Evolutionary conservation across 2,113 vertebrate species (phyloP), one percentile per base, ranked within the genome.

Genomic region (Haemorhous mexicanus): DNA sequence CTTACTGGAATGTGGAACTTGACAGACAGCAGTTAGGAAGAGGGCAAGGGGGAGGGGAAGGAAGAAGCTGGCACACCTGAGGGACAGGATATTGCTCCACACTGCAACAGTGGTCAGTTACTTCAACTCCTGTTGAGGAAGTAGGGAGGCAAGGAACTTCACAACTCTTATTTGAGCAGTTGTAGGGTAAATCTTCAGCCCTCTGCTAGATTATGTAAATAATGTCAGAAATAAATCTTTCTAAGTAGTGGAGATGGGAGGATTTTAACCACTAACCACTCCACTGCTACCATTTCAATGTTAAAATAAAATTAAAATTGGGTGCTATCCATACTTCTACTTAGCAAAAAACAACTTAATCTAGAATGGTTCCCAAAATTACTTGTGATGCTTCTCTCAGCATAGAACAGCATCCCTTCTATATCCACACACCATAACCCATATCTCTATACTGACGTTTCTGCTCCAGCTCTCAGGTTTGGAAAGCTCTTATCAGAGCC

Each of bases 321-420:
- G 9, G 22, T 1, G 2, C 2, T n/a, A 37, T 28, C 27, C 13
- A 63, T 53, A 47, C 11, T 53, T 4, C 18, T 30, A 23, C 11
- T 44, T 50, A 63, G 3, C 6, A 84, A 67, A 73, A 74, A 28
- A 41, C 9, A 33, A 15, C 10, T 13, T 49, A 7, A 7, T 52
- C 55, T 78, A 28, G 7, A 82, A 75, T 26, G 11, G 4, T 72
- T 86, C 14, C 24, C 12, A 41, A 66, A 68, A 22, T 35, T 70
- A 41, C 20, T 62, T n/a, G 11, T 63, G 50, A 23, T 58, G 3
- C 3, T 93, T 78, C 50, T 87, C 22, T 78, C 32, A 81, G 20
- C 0, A 1, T 23, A 47, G 41, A 77, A 59, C 4, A 41, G 4
- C 18, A 80, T 30, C 7, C 10, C 20, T 1, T 32, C n/a, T 62